A percentile compares a stretch with the other conserved stretches of the same genome.
These are phyloP conservation scores for Corydoras maculifer DNA, from an alignment of 2,113 vertebrate species.

Conservation along the genomic window DNA sequence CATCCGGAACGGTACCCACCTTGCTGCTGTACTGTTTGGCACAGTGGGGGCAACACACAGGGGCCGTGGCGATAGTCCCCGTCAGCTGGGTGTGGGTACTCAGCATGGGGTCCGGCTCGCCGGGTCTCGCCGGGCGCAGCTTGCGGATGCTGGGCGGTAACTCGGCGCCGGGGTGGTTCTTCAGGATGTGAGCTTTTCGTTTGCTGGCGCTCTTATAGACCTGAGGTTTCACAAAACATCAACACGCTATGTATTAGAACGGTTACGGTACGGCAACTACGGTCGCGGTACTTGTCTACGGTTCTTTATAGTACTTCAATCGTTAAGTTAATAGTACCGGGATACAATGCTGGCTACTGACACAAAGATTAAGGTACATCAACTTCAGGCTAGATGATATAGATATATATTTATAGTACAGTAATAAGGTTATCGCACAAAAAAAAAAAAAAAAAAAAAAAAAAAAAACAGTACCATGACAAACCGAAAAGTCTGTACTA, in stretches of 20 bases:
- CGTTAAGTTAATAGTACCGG: no score
- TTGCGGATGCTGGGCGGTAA: slow-evolving; percentile 95
- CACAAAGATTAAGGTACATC: no score
- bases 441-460: no score
- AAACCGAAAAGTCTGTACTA: no score
- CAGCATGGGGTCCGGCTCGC: slow-evolving; percentile 94
- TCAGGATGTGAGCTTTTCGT: slow-evolving; percentile 95
- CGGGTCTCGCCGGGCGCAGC: slow-evolving; percentile 84
- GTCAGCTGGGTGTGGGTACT: slow-evolving; percentile 97
- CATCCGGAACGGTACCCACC: slow-evolving; percentile 53
- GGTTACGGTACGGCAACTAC: no score
- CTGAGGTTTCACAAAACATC: slow-evolving; percentile 55
- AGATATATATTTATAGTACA: no score
- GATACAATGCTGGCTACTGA: no score
- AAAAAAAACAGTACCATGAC: no score
- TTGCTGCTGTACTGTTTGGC: slow-evolving; percentile 99
- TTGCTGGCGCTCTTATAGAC: slow-evolving; percentile 98
- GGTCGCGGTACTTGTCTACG: no score
- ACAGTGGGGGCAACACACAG: slow-evolving; percentile 94
- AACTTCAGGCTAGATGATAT: no score
- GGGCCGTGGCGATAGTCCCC: slow-evolving; percentile 88
- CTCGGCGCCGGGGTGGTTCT: slow-evolving; percentile 94
- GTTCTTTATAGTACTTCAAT: no score
- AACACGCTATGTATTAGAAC: neutral
- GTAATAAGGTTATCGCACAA: no score